A percentile compares a stretch with the other conserved stretches of the same genome.
Evolutionary conservation across 1,140 invertebrate species (phyloP).

Genomic region (Acromyrmex echinatior): DNA sequence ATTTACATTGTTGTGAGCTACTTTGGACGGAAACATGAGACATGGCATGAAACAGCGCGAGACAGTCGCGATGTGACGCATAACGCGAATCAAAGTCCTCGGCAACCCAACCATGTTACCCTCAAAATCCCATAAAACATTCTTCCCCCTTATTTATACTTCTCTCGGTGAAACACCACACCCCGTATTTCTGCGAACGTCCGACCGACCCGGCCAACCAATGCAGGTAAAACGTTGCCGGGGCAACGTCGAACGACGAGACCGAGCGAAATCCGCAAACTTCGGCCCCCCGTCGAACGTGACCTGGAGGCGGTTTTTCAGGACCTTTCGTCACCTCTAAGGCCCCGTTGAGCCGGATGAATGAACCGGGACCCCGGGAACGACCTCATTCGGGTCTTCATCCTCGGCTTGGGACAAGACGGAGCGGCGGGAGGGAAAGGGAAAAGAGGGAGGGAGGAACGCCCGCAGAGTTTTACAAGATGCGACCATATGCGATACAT

Average conservation of each 20-base stretch:
- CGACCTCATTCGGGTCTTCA: constrained; percentile 84
- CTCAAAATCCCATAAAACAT: constrained; percentile 70
- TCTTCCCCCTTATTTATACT: constrained; percentile 49
- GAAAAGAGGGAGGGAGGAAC: constrained; percentile 67
- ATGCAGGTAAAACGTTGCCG: constrained; percentile 9
- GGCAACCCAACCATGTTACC: constrained; percentile 46
- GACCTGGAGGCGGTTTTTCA: constrained; percentile 65
- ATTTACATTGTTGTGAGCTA: neutral
- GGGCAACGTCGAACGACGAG: neutral
- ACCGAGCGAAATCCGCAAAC: constrained; percentile 65
- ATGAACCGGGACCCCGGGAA: constrained; percentile 81
- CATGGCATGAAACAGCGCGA: constrained; percentile 43
- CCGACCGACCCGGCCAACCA: neutral
- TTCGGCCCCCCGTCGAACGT: constrained; percentile 52
- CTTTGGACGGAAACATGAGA: neutral
- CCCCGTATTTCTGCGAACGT: constrained; percentile 7
- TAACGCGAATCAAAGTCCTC: constrained; percentile 16
- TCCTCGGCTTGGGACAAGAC: constrained; percentile 49
- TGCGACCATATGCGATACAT: constrained; percentile 86
- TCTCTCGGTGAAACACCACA: constrained; percentile 46
- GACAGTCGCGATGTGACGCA: constrained; percentile 46
- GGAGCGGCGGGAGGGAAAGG: constrained; percentile 44
- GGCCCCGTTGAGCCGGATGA: constrained; percentile 59
- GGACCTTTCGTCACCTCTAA: constrained; percentile 54
- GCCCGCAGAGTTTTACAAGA: constrained; percentile 86